Evolutionary conservation across 2,113 vertebrate genomes (phyloP).

Genomic region (Pithys albifrons): DNA sequence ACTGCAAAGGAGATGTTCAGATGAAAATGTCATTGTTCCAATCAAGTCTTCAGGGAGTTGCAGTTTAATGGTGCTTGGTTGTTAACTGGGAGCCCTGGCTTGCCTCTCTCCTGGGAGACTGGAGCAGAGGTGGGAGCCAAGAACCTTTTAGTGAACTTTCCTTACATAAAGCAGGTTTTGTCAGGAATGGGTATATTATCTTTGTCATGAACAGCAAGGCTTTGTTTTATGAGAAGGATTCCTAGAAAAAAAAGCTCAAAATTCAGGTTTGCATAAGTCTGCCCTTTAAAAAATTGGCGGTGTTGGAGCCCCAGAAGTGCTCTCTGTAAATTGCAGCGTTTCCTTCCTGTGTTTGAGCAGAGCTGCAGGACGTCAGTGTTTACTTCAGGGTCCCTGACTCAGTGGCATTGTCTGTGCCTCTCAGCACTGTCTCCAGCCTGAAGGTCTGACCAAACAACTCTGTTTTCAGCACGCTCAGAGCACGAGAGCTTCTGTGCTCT

Average conservation of each 20-base stretch:
- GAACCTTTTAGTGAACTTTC: neutral
- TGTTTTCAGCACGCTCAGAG: neutral
- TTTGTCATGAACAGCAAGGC: neutral
- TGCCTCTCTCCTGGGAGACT: neutral
- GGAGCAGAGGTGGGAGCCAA: neutral
- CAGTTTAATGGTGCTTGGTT: neutral
- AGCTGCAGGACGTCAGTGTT: neutral
- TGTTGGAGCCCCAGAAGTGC: neutral
- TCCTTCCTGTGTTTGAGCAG: slow-evolving; percentile 17
- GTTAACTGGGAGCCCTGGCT: neutral
- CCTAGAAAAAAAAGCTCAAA: neutral
- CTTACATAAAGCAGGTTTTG: neutral
- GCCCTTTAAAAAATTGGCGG: neutral
- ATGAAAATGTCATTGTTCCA: neutral
- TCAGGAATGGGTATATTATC: neutral
- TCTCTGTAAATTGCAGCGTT: neutral
- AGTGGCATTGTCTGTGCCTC: neutral
- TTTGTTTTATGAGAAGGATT: neutral
- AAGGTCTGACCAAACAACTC: neutral
- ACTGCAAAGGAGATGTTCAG: neutral
- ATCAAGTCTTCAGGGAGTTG: neutral
- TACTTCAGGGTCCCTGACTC: neutral
- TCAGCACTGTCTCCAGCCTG: neutral
- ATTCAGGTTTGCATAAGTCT: neutral
- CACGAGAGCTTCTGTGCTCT: neutral